Base-by-base conservation (phyloP, 1,140 invertebrate species). In the Drosophila prosaltans region DNA sequence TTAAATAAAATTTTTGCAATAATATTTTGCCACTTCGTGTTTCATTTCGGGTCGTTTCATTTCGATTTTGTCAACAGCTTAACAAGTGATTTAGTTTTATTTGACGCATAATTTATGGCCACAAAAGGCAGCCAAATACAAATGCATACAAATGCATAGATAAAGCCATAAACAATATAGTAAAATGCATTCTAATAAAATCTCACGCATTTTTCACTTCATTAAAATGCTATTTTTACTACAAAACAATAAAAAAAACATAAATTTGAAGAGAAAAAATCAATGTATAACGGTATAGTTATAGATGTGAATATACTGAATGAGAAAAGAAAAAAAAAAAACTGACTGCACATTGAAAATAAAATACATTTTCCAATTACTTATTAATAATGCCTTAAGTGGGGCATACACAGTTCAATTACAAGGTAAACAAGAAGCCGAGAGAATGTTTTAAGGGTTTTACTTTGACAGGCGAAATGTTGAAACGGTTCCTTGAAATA, bases 101-200 rank as follows among this genome's bases (percentile, higher is more conserved):
- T 77, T 51, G 21, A 84, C 74, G 65, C 83, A 88, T 80, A 82
- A 86, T 86, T 86, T 79, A 86, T 77, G 83, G 51, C 75, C 72
- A 69, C 69, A 73, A 86, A 81, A 70, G 69, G 73, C 81, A 78
- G 66, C 45, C 11, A 45, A 39, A 32, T 57, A 43, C 58, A 68
- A 65, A 57, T 54, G 40, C 48, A 70, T 60, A 55, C 43, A 60
- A 45, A 39, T 43, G 32, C 65, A 45, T 30, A 28, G 67, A 32
- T 36, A 59, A 32, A 66, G 30, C 45, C 51, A 81, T 66, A 79
- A 86, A 83, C 80, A 83, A 83, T 88, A 36, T 36, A 36, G 3
- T 36, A 83, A 86, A 86, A 86, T 71, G 70, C 75, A 83, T 72
- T 51, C 45, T 83, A 83, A 83, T 83, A 86, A 88, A 83, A 83